Evolutionary conservation across 2,113 vertebrate genomes (phyloP), one percentile per base, ranked within the genome.

Genomic region (Amphiprion ocellaris): DNA sequence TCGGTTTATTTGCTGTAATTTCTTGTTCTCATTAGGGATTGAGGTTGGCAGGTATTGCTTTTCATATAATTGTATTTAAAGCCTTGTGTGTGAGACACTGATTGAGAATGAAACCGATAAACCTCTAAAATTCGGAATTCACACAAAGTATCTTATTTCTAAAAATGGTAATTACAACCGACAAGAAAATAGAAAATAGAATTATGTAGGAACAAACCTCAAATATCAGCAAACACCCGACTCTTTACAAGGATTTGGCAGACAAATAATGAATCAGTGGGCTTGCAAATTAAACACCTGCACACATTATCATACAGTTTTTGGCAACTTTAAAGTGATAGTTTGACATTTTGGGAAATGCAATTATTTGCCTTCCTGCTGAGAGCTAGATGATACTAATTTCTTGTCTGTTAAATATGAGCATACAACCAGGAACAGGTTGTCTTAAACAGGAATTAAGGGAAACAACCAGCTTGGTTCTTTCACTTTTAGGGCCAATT

Each of bases 41-140:
- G 62, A 44, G 7, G 23, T 39, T 73, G 69, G 59, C 50, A 56
- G 56, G 15, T 62, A 55, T 66, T 52, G 7, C 65, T 73, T 79
- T 82, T 82, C 39, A 39, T 79, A 76, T 64, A 87, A 78, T 77
- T 47, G 11, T 11, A 44, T 84, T 54, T 67, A 49, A 74, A 73
- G 47, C 67, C 47, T 14, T 16, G 0, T 26, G 41, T 44, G 33
- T 56, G 17, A 69, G 55, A 59, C 62, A 58, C 55, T 66, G 26
- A 69, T 39, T 21, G 69, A 60, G 61, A 46, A 14, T 33, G 50
- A 53, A 30, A 69, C 37, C 24, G 37, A 78, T 63, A 15, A 37
- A 79, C 30, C 33, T 74, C 44, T 63, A n/a, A 23, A 37, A 37
- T 9, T 37, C 8, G 39, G 59, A 41, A 55, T 44, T 66, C 7